Evolutionary conservation across 2,888 invertebrate species (phyloP).

Genomic region (Orchestes rusci): DNA sequence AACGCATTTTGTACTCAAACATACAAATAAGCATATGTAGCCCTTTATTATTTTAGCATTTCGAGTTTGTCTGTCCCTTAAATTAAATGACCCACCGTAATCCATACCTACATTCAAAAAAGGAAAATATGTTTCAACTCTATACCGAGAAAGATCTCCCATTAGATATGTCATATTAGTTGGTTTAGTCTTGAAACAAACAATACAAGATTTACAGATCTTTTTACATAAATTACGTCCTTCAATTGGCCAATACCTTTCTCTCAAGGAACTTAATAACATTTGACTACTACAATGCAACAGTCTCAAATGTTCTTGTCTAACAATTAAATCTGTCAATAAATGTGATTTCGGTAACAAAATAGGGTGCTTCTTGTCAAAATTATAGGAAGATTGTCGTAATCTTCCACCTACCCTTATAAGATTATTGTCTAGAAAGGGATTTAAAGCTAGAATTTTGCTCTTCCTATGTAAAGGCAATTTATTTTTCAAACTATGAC

Average conservation of each 20-base stretch:
- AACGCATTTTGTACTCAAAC: constrained; percentile 28
- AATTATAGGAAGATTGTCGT: neutral
- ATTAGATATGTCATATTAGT: constrained; percentile 23
- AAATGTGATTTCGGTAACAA: neutral
- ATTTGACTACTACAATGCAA: neutral
- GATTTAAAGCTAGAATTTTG: neutral
- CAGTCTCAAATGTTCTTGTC: neutral
- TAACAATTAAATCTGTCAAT: neutral
- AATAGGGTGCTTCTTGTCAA: neutral
- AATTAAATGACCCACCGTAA: constrained; percentile 29
- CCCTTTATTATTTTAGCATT: constrained; percentile 22
- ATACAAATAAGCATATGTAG: constrained; percentile 29
- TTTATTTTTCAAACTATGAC: neutral
- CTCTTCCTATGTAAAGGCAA: neutral
- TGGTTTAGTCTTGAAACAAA: constrained; percentile 26
- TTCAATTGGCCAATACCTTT: neutral
- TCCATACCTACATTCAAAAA: constrained; percentile 30
- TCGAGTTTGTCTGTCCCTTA: constrained; percentile 28
- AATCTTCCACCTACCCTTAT: neutral
- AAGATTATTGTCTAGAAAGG: neutral
- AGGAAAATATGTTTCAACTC: constrained; percentile 23
- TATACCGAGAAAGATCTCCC: constrained; percentile 28
- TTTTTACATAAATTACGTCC: neutral
- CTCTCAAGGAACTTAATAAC: neutral
- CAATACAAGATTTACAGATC: neutral